phyloP scores from a whole-genome alignment of 2,113 vertebrate genomes.

The Tretioscincus oriximinensis region DNA sequence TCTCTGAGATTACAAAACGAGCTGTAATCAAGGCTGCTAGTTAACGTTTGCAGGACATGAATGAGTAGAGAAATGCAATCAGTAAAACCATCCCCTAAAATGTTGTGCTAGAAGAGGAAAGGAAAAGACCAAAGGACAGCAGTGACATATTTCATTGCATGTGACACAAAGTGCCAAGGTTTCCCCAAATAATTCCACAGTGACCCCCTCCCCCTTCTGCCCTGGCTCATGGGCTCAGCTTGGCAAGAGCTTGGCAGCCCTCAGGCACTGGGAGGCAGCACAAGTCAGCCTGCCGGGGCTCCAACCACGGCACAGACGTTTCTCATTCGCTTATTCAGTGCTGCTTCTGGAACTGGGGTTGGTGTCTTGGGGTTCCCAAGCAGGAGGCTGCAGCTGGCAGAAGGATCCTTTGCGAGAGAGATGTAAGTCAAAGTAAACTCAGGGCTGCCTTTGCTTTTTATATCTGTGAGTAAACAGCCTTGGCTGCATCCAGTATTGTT shows the following conservation, averaged over 20 bases:
- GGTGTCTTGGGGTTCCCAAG: constrained; percentile 65
- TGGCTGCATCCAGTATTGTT: constrained; percentile 46
- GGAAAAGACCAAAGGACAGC: neutral
- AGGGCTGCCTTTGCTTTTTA: constrained; percentile 66
- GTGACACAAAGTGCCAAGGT: no score
- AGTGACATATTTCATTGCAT: neutral
- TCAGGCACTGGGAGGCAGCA: constrained; percentile 37
- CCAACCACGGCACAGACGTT: constrained; percentile 70
- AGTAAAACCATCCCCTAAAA: no score
- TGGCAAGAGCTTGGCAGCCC: constrained; percentile 61
- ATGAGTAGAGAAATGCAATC: no score
- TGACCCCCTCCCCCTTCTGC: neutral
- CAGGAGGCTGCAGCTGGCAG: constrained; percentile 65
- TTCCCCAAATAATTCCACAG: neutral
- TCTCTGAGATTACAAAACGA: no score
- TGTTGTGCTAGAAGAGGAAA: neutral
- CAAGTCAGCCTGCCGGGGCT: constrained; percentile 55
- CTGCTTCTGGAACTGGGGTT: constrained; percentile 52
- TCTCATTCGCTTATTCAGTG: constrained; percentile 45
- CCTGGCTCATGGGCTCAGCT: constrained; percentile 64
- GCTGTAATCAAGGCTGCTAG: no score
- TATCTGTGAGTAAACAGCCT: constrained; percentile 53
- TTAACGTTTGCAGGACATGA: no score
- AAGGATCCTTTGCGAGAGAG: constrained; percentile 60
- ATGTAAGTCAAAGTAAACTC: constrained; percentile 53